phyloP scores from a whole-genome alignment of 2,113 vertebrate genomes.

The Semicossyphus pulcher region DNA sequence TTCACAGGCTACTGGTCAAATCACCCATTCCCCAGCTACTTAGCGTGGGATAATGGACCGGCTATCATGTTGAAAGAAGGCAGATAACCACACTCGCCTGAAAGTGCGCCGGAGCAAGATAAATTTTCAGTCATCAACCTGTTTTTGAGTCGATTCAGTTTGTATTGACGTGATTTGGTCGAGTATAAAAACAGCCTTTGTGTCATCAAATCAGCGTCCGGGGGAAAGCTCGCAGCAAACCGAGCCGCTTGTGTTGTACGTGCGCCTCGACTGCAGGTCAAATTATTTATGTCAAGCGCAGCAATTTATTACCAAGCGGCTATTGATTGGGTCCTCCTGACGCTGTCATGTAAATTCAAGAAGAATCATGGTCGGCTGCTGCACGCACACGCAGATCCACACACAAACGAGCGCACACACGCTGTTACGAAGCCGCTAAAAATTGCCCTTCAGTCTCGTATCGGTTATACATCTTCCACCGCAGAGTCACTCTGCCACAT shows the following conservation, averaged over 20 bases:
- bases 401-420: constrained; percentile 12
- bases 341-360: constrained; percentile 74
- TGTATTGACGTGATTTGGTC: constrained; percentile 37
- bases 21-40: constrained; percentile 69
- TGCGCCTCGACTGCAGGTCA: constrained; percentile 61
- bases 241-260: constrained; percentile 57
- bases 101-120: constrained; percentile 35
- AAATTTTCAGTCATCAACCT: constrained; percentile 35
- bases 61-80: constrained; percentile 66
- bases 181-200: constrained; percentile 25
- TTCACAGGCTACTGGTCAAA: constrained; percentile 80
- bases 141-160: constrained; percentile 27
- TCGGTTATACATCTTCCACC: constrained; percentile 27
- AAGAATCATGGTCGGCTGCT: constrained; percentile 65
- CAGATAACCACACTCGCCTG: constrained; percentile 58
- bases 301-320: constrained; percentile 75
- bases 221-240: constrained; percentile 48
- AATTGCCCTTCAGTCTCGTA: constrained; percentile 11
- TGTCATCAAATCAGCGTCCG: constrained; percentile 52
- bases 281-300: constrained; percentile 76
- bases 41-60: constrained; percentile 66
- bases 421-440: constrained; percentile 26
- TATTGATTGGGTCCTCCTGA: constrained; percentile 78
- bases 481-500: background rate
- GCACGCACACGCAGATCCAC: constrained; percentile 36